These are phyloP conservation scores for Meloidogyne exigua DNA, from an alignment of 1,140 invertebrate species.

Conservation along the genomic window DNA sequence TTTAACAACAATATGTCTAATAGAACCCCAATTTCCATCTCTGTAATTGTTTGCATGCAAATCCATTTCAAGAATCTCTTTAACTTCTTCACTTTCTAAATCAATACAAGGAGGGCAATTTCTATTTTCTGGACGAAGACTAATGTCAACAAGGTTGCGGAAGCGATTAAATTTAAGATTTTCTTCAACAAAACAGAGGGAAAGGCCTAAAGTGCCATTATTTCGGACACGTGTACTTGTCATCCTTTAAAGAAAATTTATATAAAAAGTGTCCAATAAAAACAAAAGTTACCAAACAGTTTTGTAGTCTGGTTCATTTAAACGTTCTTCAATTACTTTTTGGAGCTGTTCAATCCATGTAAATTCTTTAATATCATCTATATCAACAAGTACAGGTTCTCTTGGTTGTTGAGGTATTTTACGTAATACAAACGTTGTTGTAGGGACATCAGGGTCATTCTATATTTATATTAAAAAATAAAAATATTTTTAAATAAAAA, in stretches of 20 bases:
- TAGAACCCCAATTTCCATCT: conserved; percentile 79
- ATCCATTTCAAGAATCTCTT: conserved; percentile 74
- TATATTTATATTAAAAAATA: conserved; percentile 11
- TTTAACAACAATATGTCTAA: conserved; percentile 73
- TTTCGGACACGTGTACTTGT: conserved; percentile 68
- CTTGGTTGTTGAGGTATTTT: conserved; percentile 44
- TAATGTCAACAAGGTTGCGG: conserved; percentile 60
- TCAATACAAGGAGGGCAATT: conserved; percentile 69
- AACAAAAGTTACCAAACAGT: conserved; percentile 68
- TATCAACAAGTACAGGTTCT: conserved; percentile 62
- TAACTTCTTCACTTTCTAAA: conserved; percentile 68
- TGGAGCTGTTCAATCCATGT: conserved; percentile 75
- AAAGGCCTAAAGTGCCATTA: conserved; percentile 80
- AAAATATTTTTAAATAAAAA: neutral
- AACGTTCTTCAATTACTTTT: conserved; percentile 64
- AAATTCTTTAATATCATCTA: conserved; percentile 65
- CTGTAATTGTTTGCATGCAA: conserved; percentile 79
- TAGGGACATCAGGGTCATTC: conserved; percentile 47
- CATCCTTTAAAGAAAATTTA: conserved; percentile 59
- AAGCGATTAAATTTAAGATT: conserved; percentile 61
- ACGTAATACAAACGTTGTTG: conserved; percentile 54
- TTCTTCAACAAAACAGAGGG: conserved; percentile 77
- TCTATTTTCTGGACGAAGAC: conserved; percentile 51
- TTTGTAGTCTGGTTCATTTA: conserved; percentile 70
- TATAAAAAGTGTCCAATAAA: too few species aligned